Evolutionary conservation across 2,113 vertebrate genomes (phyloP).

Genomic region (Copsychus sechellarum): DNA sequence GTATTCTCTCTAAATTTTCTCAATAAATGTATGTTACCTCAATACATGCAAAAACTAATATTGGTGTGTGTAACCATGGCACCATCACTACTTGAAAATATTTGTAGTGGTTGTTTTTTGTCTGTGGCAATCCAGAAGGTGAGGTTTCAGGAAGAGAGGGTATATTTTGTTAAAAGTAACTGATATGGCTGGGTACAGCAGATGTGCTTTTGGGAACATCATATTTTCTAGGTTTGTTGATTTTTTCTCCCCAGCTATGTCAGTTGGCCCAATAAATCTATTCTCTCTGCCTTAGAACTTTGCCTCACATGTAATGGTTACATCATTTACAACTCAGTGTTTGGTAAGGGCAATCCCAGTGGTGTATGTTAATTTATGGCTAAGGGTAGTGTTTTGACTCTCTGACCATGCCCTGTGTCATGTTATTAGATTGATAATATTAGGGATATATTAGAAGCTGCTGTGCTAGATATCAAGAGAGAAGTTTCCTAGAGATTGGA

Average conservation of each 20-base stretch:
- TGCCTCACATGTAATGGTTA: background rate
- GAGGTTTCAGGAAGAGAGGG: background rate
- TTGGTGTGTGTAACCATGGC: background rate
- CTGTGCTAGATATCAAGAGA: slow-evolving; percentile 6
- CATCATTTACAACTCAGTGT: background rate
- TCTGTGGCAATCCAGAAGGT: background rate
- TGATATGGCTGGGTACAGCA: background rate
- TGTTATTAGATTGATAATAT: background rate
- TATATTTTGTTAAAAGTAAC: background rate
- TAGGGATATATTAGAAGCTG: background rate
- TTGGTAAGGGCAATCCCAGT: background rate
- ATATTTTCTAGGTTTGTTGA: background rate
- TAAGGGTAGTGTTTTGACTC: background rate
- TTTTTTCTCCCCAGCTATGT: background rate
- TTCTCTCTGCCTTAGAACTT: background rate
- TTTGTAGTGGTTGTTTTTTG: background rate
- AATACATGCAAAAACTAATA: background rate
- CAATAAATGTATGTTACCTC: background rate
- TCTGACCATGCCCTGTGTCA: background rate
- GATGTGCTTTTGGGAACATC: background rate
- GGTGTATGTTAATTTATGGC: background rate
- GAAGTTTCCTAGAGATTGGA: slow-evolving; percentile 5
- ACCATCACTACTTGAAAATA: background rate
- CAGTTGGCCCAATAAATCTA: background rate
- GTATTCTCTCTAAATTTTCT: background rate